Evolutionary conservation across 2,888 invertebrate species (phyloP), one percentile per base, ranked within the genome.

Genomic region (Neoitamus cyanurus): DNA sequence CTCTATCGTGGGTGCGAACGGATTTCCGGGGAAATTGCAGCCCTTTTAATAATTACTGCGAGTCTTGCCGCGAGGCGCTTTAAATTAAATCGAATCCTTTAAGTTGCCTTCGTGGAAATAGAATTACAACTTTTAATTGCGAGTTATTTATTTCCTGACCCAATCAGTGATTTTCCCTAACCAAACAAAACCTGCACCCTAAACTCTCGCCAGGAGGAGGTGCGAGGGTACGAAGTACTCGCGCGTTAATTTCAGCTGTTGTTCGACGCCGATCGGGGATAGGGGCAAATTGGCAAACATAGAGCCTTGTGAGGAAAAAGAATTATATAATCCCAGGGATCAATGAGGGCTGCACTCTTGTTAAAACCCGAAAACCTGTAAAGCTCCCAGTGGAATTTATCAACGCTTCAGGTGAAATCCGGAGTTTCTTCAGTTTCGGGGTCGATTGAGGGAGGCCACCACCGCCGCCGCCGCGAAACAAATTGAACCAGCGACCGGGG

Each of bases 61-160:
- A 34, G 28, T 80, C 36, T 48, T 13, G 20, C 58, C 58, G 73
- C 68, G 36, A 68, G 58, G 46, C 42, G 11, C 80, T 36, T 15
- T 58, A 68, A 80, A 36, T 80, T 48, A 80, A 58, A 58, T 80
- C 58, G 80, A 80, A 80, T 68, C 77, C 46, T 77, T 36, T 25
- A 77, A 46, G 28, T 77, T 46, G 46, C 77, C 30, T 46, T 28
- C 36, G 77, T 42, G 77, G 25, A 69, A 77, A 77, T 77, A 77
- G 77, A 77, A 77, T 77, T 77, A 77, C 46, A 77, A 46, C 77
- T 77, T 77, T 77, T 77, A 77, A 77, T 77, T 77, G 77, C 77
- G 46, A 77, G 46, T 77, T 42, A 77, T 77, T 77, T 77, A 48
- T 77, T 77, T 77, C 77, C 9, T 42, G 46, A 46, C 46, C 77